Evolutionary conservation across 2,888 invertebrate species (phyloP).

Genomic region (Ceriagrion tenellum): DNA sequence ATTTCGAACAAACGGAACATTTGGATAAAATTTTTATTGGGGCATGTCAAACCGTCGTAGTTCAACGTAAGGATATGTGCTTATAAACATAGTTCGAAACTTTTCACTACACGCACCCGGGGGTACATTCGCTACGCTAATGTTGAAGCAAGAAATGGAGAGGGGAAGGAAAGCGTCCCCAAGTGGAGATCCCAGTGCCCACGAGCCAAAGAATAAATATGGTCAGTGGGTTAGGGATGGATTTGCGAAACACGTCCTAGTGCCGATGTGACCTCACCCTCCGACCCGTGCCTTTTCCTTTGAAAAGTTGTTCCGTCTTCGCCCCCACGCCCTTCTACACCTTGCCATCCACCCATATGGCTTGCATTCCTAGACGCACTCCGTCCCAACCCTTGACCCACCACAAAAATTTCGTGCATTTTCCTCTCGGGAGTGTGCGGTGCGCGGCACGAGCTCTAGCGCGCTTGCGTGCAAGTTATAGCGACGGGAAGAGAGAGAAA

Average conservation of each 20-base stretch:
- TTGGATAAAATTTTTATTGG: no score
- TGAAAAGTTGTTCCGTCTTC: background rate
- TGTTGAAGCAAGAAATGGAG: background rate
- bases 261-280: background rate
- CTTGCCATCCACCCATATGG: background rate
- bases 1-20: no score
- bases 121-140: background rate
- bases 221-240: background rate
- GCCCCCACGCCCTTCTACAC: background rate
- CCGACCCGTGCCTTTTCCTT: background rate
- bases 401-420: background rate
- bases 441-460: background rate
- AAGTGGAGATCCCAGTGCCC: background rate
- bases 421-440: background rate
- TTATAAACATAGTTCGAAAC: no score
- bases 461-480: background rate
- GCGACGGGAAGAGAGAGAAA: background rate
- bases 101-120: no score
- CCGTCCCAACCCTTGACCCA: constrained; percentile 1
- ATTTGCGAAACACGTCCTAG: background rate
- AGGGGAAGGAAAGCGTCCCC: background rate
- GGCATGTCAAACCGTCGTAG: no score
- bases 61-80: no score
- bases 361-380: background rate
- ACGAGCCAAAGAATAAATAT: background rate